These are phyloP conservation scores for Scomber japonicus DNA, from an alignment of 2,113 vertebrate genomes.

Conservation along the genomic window DNA sequence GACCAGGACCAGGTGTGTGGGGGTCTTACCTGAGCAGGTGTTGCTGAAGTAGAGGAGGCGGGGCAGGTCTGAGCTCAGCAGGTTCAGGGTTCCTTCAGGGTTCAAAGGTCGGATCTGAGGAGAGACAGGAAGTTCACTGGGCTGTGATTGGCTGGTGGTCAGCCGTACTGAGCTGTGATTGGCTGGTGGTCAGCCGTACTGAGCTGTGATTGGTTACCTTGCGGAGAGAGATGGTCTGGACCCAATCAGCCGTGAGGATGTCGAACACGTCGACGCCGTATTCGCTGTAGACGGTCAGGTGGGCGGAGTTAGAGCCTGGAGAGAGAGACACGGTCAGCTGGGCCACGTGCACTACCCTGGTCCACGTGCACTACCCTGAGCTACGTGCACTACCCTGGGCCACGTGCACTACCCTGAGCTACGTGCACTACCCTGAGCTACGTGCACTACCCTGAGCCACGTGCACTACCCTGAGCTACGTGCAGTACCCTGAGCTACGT, in stretches of 20 bases:
- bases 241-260: conserved; percentile 93
- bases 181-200: not conserved
- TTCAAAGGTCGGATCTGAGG: conserved; percentile 94
- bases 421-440: too few species aligned
- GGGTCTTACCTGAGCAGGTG: conserved; percentile 86
- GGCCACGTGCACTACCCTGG: too few species aligned
- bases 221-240: conserved; percentile 95
- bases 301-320: conserved; percentile 91
- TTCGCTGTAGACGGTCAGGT: conserved; percentile 95
- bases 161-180: not conserved
- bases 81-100: conserved; percentile 91
- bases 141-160: not conserved
- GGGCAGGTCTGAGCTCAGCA: conserved; percentile 92
- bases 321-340: not conserved
- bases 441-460: too few species aligned
- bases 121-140: not conserved
- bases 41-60: conserved; percentile 95
- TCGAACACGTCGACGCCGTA: conserved; percentile 97
- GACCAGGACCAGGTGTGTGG: not conserved
- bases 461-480: too few species aligned
- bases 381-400: too few species aligned
- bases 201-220: conserved; percentile 82
- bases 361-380: too few species aligned
- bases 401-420: too few species aligned
- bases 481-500: too few species aligned